Percentiles rank a stretch among this genome's conserved stretches.
Conservation (phyloP, 2,888 invertebrate species). For the Platynereis dumerilii region DNA sequence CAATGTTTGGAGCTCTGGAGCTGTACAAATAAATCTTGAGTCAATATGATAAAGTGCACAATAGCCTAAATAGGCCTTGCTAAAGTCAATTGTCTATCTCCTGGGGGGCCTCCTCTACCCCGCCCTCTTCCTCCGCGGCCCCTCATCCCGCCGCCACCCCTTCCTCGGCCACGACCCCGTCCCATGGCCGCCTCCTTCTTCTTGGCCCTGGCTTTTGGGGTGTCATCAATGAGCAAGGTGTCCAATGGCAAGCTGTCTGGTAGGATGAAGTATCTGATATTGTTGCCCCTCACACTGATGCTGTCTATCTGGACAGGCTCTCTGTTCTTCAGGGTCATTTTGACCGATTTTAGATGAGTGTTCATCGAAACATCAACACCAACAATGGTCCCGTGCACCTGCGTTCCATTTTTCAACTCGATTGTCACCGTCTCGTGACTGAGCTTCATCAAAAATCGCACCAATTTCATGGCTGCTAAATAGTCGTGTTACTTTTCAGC, state of each 20-base stretch:
- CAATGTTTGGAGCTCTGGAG: too few relatives aligned
- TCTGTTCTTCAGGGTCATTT: conserved; percentile 95
- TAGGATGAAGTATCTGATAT: conserved; percentile 81
- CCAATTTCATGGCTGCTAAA: too few relatives aligned
- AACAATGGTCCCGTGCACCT: conserved; percentile 94
- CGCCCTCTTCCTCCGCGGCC: conserved; percentile 46
- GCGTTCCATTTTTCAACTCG: conserved; percentile 98
- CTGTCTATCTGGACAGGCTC: conserved; percentile 94
- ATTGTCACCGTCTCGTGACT: conserved; percentile 99
- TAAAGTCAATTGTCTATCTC: too few relatives aligned
- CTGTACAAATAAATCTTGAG: too few relatives aligned
- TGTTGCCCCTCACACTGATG: conserved; percentile 80
- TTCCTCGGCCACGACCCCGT: conserved; percentile 41
- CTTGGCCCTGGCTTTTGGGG: conserved; percentile 87
- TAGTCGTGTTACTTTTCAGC: too few relatives aligned
- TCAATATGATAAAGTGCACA: too few relatives aligned
- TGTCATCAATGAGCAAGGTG: conserved; percentile 93
- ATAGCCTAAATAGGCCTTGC: too few relatives aligned
- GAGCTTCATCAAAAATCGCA: conserved; percentile 95
- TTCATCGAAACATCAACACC: conserved; percentile 97
- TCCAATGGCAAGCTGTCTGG: conserved; percentile 97
- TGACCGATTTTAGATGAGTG: conserved; percentile 97
- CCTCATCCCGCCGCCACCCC: conserved; percentile 43
- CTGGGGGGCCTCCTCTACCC: too few relatives aligned
- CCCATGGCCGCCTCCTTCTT: conserved; percentile 46